phyloP scores from a whole-genome alignment of 2,113 vertebrate species.

The Alligator sinensis region DNA sequence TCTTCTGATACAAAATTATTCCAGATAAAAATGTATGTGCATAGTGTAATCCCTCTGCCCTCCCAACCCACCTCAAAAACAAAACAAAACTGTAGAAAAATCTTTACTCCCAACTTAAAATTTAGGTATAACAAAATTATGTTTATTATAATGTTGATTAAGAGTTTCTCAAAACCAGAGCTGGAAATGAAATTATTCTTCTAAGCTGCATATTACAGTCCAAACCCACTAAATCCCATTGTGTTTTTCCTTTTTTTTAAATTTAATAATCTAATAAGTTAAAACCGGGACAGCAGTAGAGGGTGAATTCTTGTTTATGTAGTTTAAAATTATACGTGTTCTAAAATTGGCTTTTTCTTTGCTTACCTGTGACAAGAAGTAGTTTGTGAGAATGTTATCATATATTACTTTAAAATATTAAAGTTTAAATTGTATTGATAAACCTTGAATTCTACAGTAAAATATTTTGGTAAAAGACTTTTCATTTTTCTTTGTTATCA shows the following conservation, averaged over 20 bases:
- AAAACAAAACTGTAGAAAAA: neutral
- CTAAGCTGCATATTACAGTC: neutral
- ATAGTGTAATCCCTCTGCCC: neutral
- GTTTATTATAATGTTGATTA: neutral
- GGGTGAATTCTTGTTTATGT: neutral
- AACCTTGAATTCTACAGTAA: neutral
- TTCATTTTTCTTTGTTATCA: conserved; percentile 48
- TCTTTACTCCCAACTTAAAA: neutral
- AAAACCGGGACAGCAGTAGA: too few species aligned
- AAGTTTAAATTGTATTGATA: neutral
- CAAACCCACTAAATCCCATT: neutral
- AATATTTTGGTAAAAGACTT: neutral
- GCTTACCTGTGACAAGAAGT: neutral
- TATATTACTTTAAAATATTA: neutral
- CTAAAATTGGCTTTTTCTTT: neutral
- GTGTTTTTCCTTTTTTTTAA: neutral
- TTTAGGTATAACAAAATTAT: neutral
- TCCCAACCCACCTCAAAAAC: neutral
- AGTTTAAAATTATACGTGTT: neutral
- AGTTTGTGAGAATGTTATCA: neutral
- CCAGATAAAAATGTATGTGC: neutral
- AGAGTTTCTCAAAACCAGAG: neutral
- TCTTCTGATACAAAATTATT: neutral
- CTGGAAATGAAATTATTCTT: neutral
- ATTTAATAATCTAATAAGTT: neutral